Evolutionary conservation across 2,797 vertebrate species (phyloP).

Genomic region (Garrulus glandarius): DNA sequence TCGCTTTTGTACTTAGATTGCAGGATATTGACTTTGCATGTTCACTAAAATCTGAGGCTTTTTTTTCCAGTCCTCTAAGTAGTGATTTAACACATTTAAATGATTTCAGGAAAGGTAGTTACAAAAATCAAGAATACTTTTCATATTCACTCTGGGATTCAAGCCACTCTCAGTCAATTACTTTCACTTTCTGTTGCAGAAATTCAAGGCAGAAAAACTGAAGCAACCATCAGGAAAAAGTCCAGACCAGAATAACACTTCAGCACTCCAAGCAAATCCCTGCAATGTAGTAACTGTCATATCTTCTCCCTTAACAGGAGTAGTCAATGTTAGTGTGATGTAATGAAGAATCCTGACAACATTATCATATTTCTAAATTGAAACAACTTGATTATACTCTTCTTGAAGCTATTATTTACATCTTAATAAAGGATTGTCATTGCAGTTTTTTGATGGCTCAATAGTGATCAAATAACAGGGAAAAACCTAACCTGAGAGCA

Average conservation of each 20-base stretch:
- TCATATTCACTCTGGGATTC: not conserved
- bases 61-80: not conserved
- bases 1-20: not conserved
- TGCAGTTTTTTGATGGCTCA: not conserved
- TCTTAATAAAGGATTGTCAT: not conserved
- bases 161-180: not conserved
- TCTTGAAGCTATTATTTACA: conserved; percentile 36
- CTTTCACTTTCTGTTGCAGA: not conserved
- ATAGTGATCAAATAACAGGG: not conserved
- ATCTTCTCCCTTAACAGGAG: not conserved
- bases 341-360: conserved; percentile 23
- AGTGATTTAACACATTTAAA: not conserved
- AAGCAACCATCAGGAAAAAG: not conserved
- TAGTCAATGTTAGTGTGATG: not conserved
- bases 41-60: not conserved
- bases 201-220: not conserved
- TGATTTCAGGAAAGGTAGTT: not conserved
- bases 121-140: not conserved
- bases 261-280: not conserved
- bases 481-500: not conserved
- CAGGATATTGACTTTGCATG: not conserved
- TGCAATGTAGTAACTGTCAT: not conserved
- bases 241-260: not conserved
- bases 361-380: not conserved
- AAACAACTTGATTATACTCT: not conserved